Percentiles rank a stretch among this genome's conserved stretches.
phyloP scores from a whole-genome alignment of 2,888 invertebrate genomes.

The Holacanthella duospinosa region DNA sequence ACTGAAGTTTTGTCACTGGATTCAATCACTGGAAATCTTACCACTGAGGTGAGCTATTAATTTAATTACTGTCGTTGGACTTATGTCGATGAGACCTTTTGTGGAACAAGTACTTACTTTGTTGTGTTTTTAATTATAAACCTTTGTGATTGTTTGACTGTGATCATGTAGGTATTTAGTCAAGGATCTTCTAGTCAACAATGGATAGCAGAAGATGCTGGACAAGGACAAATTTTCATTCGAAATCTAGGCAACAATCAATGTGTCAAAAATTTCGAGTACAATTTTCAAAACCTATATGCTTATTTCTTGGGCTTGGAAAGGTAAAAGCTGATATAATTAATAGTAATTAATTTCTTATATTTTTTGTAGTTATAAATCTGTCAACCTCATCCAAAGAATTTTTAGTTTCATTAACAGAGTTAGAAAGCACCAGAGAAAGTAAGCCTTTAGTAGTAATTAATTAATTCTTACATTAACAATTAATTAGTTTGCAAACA shows the following conservation, averaged over 20 bases:
- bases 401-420: conserved; percentile 6
- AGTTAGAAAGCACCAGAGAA: neutral
- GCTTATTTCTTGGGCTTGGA: neutral
- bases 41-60: neutral
- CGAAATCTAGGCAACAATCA: conserved; percentile 9
- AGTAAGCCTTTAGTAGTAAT: conserved; percentile 8
- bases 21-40: neutral
- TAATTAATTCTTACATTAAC: neutral
- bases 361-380: conserved; percentile 2
- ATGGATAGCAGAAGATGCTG: conserved; percentile 9
- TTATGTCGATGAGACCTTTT: no score
- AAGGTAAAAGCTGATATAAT: conserved; percentile 2
- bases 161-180: neutral
- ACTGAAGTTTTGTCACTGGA: conserved; percentile 2
- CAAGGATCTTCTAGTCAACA: neutral
- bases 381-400: conserved; percentile 4
- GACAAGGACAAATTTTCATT: conserved; percentile 2
- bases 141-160: neutral
- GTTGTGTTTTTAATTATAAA: neutral
- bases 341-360: neutral
- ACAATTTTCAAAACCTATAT: neutral
- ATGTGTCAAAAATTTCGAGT: conserved; percentile 11
- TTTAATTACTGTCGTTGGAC: neutral
- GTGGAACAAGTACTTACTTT: no score
- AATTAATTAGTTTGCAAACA: neutral